Percentiles rank a stretch among this genome's conserved stretches.
phyloP scores from a whole-genome alignment of 2,888 invertebrate genomes.

The Tortricodes alternella region DNA sequence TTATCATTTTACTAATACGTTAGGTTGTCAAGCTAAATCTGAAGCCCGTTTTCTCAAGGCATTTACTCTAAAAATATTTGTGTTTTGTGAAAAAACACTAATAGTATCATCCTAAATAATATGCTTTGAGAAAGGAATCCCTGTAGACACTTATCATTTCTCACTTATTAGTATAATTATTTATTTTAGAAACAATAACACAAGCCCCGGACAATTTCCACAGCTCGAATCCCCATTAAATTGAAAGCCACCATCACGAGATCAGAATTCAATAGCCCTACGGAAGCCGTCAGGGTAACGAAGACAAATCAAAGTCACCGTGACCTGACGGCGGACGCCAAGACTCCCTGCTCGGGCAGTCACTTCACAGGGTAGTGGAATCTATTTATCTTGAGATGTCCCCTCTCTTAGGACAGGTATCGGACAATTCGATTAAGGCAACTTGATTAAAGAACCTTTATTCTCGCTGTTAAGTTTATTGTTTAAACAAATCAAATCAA shows the following conservation, averaged over 20 bases:
- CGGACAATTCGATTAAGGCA: conserved; percentile 58
- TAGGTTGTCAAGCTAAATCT: too few relatives aligned
- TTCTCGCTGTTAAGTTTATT: neutral
- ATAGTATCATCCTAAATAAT: too few relatives aligned
- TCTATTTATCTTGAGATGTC: conserved; percentile 65
- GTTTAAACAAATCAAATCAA: too few relatives aligned
- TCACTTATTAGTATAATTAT: too few relatives aligned
- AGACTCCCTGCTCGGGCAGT: conserved; percentile 58
- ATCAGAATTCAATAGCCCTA: conserved; percentile 58
- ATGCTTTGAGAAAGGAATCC: too few relatives aligned
- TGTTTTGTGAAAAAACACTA: too few relatives aligned
- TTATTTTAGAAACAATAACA: neutral
- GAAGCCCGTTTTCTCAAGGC: too few relatives aligned
- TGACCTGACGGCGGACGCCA: conserved; percentile 57
- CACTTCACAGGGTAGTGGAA: conserved; percentile 71
- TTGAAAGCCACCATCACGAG: conserved; percentile 43
- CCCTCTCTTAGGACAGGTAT: conserved; percentile 41
- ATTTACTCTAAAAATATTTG: too few relatives aligned
- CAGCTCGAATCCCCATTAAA: conserved; percentile 32
- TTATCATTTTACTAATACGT: too few relatives aligned
- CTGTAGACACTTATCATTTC: too few relatives aligned
- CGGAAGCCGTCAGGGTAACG: conserved; percentile 68
- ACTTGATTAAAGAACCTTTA: neutral
- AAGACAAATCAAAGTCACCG: conserved; percentile 76
- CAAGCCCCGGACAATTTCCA: neutral